A percentile compares a stretch with the other conserved stretches of the same genome.
Evolutionary conservation across 2,888 invertebrate species (phyloP).

Genomic region (Idaea biselata): DNA sequence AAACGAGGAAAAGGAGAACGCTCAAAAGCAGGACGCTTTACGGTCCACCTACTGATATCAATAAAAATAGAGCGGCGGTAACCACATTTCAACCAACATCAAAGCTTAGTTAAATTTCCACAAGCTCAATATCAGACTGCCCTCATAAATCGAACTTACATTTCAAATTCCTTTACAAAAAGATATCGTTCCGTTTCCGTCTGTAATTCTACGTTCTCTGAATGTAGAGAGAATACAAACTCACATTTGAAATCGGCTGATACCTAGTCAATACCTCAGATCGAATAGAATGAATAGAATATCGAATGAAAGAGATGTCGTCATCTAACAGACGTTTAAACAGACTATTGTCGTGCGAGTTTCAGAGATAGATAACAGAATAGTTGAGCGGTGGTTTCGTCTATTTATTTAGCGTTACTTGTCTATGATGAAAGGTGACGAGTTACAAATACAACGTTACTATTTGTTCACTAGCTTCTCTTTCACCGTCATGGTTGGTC

Average conservation of each 20-base stretch:
- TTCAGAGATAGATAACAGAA: too few species aligned
- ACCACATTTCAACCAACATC: background rate
- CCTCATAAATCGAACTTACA: background rate
- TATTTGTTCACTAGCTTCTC: too few species aligned
- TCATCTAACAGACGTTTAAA: too few species aligned
- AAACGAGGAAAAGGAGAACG: background rate
- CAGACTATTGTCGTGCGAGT: too few species aligned
- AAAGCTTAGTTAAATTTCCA: background rate
- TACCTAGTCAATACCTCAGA: background rate
- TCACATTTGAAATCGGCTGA: background rate
- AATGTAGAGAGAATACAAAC: conserved; percentile 24
- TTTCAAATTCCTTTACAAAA: conserved; percentile 16
- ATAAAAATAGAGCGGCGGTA: background rate
- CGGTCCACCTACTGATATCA: too few species aligned
- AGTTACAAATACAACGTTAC: too few species aligned
- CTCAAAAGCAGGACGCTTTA: background rate
- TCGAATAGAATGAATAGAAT: too few species aligned
- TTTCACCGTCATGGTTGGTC: too few species aligned
- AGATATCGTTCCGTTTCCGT: conserved; percentile 30
- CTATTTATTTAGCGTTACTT: too few species aligned
- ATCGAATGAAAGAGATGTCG: too few species aligned
- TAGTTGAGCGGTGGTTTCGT: too few species aligned
- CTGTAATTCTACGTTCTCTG: conserved; percentile 10
- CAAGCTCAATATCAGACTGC: background rate
- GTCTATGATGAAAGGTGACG: too few species aligned